Conservation (phyloP, 2,797 vertebrate species). For the Oreochromis mossambicus region DNA sequence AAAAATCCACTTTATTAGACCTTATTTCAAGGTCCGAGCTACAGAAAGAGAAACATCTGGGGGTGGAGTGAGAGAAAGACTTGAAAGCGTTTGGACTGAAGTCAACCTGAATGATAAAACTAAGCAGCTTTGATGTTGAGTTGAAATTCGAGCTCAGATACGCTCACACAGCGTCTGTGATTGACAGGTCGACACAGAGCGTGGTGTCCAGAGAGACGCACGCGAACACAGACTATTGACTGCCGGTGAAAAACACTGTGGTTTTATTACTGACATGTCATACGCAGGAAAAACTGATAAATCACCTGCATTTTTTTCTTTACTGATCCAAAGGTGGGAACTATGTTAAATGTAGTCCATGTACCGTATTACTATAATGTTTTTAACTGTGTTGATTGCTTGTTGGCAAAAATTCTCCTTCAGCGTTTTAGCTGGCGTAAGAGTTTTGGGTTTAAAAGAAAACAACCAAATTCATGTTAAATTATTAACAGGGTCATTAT, state of each 20-base stretch:
- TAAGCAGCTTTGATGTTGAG: constrained; percentile 38
- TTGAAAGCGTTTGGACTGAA: constrained; percentile 28
- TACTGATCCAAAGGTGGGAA: not conserved
- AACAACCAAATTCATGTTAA: not conserved
- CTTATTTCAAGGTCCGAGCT: not conserved
- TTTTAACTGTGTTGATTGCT: not conserved
- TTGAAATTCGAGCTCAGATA: constrained; percentile 10
- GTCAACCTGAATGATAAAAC: constrained; percentile 37
- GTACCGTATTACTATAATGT: not conserved
- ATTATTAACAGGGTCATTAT: not conserved
- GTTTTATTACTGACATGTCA: not conserved
- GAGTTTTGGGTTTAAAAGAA: not conserved
- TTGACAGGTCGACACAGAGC: not conserved
- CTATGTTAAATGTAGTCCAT: not conserved
- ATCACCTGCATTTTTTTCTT: not conserved
- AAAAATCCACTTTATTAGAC: not conserved
- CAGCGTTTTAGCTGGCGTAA: not conserved
- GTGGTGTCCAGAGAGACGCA: not conserved
- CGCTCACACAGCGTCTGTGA: not conserved
- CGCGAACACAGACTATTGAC: not conserved
- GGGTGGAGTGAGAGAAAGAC: constrained; percentile 5
- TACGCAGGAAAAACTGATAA: not conserved
- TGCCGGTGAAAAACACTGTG: not conserved
- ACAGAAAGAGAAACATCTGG: not conserved
- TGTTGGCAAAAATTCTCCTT: not conserved